Conservation (phyloP, 2,797 vertebrate species). For the Arctocebus calabarensis region DNA sequence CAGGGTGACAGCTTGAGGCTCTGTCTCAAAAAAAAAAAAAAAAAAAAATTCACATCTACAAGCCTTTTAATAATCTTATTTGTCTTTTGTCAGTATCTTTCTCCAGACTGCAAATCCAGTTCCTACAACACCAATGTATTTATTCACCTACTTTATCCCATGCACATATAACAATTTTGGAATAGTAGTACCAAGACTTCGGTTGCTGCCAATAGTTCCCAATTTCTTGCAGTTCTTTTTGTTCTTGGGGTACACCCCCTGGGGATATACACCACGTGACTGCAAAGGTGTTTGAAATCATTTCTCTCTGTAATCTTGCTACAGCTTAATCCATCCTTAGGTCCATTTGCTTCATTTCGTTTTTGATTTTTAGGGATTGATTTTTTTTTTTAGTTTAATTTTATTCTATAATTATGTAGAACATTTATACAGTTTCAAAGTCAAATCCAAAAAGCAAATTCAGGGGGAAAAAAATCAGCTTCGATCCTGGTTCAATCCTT, state of each 20-base stretch:
- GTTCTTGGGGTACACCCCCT: rapidly evolving
- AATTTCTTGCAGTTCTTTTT: not conserved
- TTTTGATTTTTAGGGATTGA: constrained; percentile 58
- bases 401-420: constrained; percentile 40
- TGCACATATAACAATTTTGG: not conserved
- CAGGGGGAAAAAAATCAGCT: not conserved
- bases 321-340: not conserved
- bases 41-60: no score
- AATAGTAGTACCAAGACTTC: rapidly evolving
- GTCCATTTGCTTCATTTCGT: constrained; percentile 12
- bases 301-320: not conserved
- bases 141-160: not conserved
- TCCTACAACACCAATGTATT: not conserved
- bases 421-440: not conserved
- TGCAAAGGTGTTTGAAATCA: not conserved
- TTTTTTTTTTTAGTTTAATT: constrained; percentile 73
- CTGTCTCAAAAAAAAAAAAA: no score
- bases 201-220: not conserved
- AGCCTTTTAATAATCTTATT: not conserved
- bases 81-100: not conserved
- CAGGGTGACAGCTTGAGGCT: no score
- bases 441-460: not conserved
- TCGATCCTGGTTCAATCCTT: no score
- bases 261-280: not conserved
- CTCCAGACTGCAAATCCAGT: not conserved